Percentiles rank a stretch among this genome's conserved stretches.
These are phyloP conservation scores for Peucedramus taeniatus DNA, from an alignment of 2,113 vertebrate genomes.

Conservation along the genomic window DNA sequence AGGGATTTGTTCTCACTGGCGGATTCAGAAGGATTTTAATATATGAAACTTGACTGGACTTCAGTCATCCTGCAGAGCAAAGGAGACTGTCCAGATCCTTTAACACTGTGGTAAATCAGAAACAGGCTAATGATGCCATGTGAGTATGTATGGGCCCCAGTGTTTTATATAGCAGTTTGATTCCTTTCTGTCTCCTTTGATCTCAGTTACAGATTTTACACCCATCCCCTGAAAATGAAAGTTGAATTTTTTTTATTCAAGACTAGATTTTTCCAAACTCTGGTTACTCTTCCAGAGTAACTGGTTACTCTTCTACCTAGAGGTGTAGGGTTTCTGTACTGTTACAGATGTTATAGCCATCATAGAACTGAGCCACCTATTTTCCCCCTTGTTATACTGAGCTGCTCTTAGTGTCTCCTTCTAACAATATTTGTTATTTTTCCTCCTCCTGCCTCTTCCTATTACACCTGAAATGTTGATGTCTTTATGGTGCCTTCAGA, in stretches of 20 bases:
- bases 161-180: background rate
- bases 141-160: background rate
- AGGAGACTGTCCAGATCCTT: background rate
- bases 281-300: background rate
- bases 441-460: background rate
- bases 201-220: conserved; percentile 5
- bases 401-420: background rate
- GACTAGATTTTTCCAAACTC: background rate
- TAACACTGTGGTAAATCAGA: conserved; percentile 23
- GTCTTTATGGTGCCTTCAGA: background rate
- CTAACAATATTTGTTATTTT: background rate
- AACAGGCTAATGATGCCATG: conserved; percentile 24
- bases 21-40: background rate
- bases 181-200: background rate
- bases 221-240: background rate
- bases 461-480: background rate
- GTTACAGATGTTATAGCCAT: background rate
- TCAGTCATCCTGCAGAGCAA: background rate
- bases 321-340: background rate
- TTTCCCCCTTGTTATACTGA: background rate
- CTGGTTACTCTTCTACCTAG: too few species aligned
- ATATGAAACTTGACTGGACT: background rate
- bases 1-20: background rate
- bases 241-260: background rate
- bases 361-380: background rate